Evolutionary conservation across 2,113 vertebrate genomes (phyloP), one percentile per base, ranked within the genome.

Genomic region (Lates calcarifer): DNA sequence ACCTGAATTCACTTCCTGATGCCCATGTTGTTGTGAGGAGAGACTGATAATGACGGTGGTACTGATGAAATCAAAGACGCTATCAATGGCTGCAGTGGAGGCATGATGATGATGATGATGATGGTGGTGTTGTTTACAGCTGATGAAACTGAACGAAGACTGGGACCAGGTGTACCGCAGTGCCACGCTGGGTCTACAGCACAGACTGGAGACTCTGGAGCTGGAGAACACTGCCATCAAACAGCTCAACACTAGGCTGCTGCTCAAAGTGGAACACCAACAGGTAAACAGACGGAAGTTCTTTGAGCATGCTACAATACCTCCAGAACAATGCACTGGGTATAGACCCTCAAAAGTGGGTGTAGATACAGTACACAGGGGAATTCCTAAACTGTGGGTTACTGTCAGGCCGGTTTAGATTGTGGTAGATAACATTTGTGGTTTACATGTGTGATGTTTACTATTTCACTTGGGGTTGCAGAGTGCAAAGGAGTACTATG

Each of bases 81-180:
- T 55, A 15, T 55, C n/a, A 37, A 51, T 74, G 61, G 53, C 69
- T 60, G 65, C 62, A 22, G 29, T n/a, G 13, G 29, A 68, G 24
- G 47, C 66, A 35, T 70, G 26, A 22, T 57, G 39, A 66, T n/a
- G 24, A 26, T 64, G 28, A 55, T 84, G 57, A 41, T 57, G 72
- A 35, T 77, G 79, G 39, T 77, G 77, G 41, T 85, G 76, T 9
- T 92, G 64, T 89, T 86, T 85, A 43, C 86, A 96, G 96, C 90
- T 96, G 89, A 94, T 96, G 95, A 96, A 95, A 87, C 90, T 96
- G 74, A 96, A 96, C 39, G 95, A 95, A 74, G 95, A 96, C 66
- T 96, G 96, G 96, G 96, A 96, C 82, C 94, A 94, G 61, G 94
- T 96, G 71, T 96, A 96, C 76, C 95, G 91, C 72, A 91, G 87